These are phyloP conservation scores for Atractosteus spatula DNA, from an alignment of 2,113 vertebrate genomes.

Conservation along the genomic window DNA sequence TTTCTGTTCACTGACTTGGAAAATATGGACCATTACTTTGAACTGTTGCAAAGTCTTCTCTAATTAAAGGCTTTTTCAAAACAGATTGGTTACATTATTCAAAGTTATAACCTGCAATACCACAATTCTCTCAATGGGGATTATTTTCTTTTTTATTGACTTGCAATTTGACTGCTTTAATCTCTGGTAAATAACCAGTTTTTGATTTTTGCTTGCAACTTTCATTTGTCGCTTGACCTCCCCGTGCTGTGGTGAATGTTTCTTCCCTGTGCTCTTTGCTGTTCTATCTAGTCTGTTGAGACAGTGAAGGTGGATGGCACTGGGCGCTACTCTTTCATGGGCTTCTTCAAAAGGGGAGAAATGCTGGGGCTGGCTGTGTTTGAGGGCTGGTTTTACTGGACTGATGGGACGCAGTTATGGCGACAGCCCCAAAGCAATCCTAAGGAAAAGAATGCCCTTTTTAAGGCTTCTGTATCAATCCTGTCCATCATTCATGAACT, in stretches of 20 bases:
- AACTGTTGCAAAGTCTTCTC: too few species aligned
- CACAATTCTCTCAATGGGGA: neutral
- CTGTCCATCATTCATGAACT: slow-evolving; percentile 66
- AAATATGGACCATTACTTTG: too few species aligned
- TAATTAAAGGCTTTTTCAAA: too few species aligned
- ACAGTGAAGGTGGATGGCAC: slow-evolving; percentile 72
- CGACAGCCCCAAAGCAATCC: slow-evolving; percentile 45
- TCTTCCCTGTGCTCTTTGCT: neutral
- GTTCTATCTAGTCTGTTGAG: slow-evolving; percentile 74
- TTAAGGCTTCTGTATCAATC: slow-evolving; percentile 50
- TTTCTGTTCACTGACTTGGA: too few species aligned
- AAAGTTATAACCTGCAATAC: too few species aligned
- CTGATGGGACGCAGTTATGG: slow-evolving; percentile 63
- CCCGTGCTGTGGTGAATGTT: neutral
- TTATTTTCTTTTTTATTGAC: neutral
- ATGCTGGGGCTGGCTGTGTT: slow-evolving; percentile 67
- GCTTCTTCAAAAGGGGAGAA: slow-evolving; percentile 53
- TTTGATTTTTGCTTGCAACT: too few species aligned
- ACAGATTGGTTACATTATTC: too few species aligned
- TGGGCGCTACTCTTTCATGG: slow-evolving; percentile 64
- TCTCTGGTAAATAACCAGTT: too few species aligned
- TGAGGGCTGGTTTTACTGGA: slow-evolving; percentile 76
- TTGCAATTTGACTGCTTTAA: too few species aligned
- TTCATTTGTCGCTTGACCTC: too few species aligned
- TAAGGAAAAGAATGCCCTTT: slow-evolving; percentile 48